Evolutionary conservation across 1,140 invertebrate genomes (phyloP), one percentile per base, ranked within the genome.

Genomic region (Formica exsecta): DNA sequence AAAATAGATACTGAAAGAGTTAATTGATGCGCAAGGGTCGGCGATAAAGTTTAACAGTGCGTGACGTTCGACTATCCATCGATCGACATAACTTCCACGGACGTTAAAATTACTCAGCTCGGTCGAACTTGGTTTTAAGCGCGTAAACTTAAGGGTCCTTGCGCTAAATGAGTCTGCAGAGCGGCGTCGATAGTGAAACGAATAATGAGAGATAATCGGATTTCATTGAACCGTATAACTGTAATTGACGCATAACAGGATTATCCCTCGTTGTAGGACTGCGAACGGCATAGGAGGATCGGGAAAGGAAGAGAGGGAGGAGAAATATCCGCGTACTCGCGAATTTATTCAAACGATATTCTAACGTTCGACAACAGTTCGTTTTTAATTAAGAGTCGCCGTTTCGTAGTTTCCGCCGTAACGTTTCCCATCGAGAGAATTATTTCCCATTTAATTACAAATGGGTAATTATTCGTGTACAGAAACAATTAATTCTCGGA

Each of bases 131-230:
- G 29, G 19, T 73, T 80, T 80, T 71, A 80, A 80, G 77, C 54
- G 68, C 38, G 48, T 38, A 44, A 83, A 83, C 54, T 83, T 83
- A 74, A 83, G 79, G 59, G 54, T 68, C 54, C 79, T 83, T 54
- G 36, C 65, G 36, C 36, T 70, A 22, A 80, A 61, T 44, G 65
- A 71, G 77, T 41, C 65, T 29, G 41, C 77, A 29, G 48, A 57
- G n/a, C 9, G 54, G 41, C 54, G 68, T 73, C 68, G 68, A 83
- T 83, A 74, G 68, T 61, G 79, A 74, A 83, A 48, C n/a, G 79
- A 83, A 74, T 83, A 83, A 83, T 83, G 79, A 74, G 79, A 83
- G 79, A 83, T 83, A 83, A 83, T 83, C 79, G 68, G 79, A 74
- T 83, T 74, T 74, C 68, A 83, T 83, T 73, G 68, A 83, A 83